Percentiles rank a stretch among this genome's conserved stretches.
Evolutionary conservation across 2,888 invertebrate genomes (phyloP).

Genomic region (Ectropis crepuscularia): DNA sequence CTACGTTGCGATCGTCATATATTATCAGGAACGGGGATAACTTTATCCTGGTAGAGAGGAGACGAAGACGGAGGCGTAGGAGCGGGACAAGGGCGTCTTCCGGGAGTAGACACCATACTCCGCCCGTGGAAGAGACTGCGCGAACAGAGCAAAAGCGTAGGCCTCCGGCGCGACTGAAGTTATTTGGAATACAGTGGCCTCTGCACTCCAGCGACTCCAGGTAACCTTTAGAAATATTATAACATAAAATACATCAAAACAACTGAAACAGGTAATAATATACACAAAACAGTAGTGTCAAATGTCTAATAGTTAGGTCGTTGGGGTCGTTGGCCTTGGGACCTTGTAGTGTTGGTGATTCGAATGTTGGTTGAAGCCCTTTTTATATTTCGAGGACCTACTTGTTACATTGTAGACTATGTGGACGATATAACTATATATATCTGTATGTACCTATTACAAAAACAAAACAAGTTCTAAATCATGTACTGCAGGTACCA

Average conservation of each 20-base stretch:
- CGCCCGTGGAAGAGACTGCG: constrained; percentile 74
- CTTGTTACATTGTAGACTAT: too few relatives aligned
- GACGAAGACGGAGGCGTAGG: constrained; percentile 74
- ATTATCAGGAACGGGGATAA: constrained; percentile 82
- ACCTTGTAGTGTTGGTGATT: too few relatives aligned
- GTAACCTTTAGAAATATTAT: constrained; percentile 54
- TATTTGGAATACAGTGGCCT: constrained; percentile 83
- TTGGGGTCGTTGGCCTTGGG: too few relatives aligned
- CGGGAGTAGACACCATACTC: constrained; percentile 76
- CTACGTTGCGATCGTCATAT: constrained; percentile 79
- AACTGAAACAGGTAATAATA: too few relatives aligned
- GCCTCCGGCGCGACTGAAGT: constrained; percentile 78
- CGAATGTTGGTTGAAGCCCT: too few relatives aligned
- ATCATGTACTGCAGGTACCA: too few relatives aligned
- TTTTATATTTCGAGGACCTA: too few relatives aligned
- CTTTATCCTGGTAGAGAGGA: constrained; percentile 78
- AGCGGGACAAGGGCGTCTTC: constrained; percentile 80
- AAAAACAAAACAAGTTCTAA: too few relatives aligned
- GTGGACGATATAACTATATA: too few relatives aligned
- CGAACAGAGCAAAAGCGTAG: constrained; percentile 77
- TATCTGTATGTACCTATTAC: too few relatives aligned
- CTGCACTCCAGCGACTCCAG: constrained; percentile 81
- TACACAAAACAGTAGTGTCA: too few relatives aligned
- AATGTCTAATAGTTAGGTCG: too few relatives aligned
- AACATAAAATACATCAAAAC: neutral